Evolutionary conservation across 2,797 vertebrate genomes (phyloP).

Genomic region (Gorsachius magnificus): DNA sequence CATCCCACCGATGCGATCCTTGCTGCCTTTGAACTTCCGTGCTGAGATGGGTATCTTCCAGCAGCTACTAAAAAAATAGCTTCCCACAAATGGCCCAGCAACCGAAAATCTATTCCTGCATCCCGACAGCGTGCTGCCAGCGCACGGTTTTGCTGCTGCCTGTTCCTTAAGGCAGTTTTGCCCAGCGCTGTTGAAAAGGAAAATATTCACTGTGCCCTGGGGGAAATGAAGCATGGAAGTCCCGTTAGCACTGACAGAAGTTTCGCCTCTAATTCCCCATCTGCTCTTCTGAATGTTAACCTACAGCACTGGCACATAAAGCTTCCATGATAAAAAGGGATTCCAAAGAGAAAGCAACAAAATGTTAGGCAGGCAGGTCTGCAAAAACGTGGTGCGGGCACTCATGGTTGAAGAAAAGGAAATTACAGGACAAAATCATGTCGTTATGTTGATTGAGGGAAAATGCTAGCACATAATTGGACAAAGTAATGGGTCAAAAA

Average conservation of each 20-base stretch:
- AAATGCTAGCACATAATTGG: neutral
- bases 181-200: slow-evolving; percentile 1
- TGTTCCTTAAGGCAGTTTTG: neutral
- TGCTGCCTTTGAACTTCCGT: neutral
- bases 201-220: neutral
- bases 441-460: neutral
- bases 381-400: neutral
- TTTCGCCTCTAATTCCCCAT: slow-evolving; percentile 53
- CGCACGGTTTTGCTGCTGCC: neutral
- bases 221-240: slow-evolving; percentile 41
- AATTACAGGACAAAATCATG: neutral
- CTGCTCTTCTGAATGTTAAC: slow-evolving; percentile 43
- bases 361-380: slow-evolving; percentile 22
- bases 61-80: neutral
- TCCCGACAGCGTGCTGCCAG: neutral
- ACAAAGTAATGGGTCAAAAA: neutral
- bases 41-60: neutral
- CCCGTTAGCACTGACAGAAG: slow-evolving; percentile 44
- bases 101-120: neutral
- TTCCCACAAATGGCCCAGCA: neutral
- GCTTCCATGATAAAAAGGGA: slow-evolving; percentile 4
- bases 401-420: neutral
- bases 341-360: slow-evolving; percentile 1
- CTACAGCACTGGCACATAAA: neutral
- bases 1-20: neutral